A percentile compares a stretch with the other conserved stretches of the same genome.
These are phyloP conservation scores for Macquaria ambigua DNA, from an alignment of 2,113 vertebrate genomes.

Conservation along the genomic window DNA sequence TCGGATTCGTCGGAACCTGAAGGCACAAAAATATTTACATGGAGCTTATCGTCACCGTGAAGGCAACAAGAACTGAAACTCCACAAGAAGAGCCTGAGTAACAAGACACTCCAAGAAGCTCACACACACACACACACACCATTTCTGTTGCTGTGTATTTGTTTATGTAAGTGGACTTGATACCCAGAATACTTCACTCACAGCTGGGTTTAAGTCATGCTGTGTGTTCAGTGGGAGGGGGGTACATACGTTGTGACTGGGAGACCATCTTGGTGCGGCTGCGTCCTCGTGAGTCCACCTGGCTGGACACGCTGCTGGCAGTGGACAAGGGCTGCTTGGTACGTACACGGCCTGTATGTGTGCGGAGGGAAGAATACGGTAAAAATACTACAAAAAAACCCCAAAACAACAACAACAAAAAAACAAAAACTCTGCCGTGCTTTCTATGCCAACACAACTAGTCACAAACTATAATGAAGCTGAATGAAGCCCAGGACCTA, in stretches of 20 bases:
- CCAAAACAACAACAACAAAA: too few relatives aligned
- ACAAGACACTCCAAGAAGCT: slow-evolving; percentile 2
- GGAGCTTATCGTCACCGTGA: slow-evolving; percentile 79
- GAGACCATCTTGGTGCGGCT: slow-evolving; percentile 96
- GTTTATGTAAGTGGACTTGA: neutral
- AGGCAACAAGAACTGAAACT: slow-evolving; percentile 66
- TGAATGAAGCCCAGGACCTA: slow-evolving; percentile 38
- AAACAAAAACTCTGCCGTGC: neutral
- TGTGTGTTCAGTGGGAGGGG: neutral
- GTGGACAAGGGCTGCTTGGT: slow-evolving; percentile 90
- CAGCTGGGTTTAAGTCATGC: slow-evolving; percentile 5
- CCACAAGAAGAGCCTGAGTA: slow-evolving; percentile 43
- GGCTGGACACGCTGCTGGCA: slow-evolving; percentile 84
- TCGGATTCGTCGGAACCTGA: slow-evolving; percentile 98
- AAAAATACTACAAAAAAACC: slow-evolving; percentile 25
- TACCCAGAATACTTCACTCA: slow-evolving; percentile 12
- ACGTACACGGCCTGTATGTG: slow-evolving; percentile 88
- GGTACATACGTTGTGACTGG: slow-evolving; percentile 96
- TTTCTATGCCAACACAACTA: neutral
- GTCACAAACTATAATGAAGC: slow-evolving; percentile 6
- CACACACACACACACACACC: neutral
- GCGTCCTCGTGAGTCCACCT: slow-evolving; percentile 93
- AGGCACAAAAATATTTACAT: slow-evolving; percentile 87
- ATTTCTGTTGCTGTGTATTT: slow-evolving; percentile 10
- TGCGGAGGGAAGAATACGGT: neutral